These are phyloP conservation scores for Drosophila prostipennis DNA, from an alignment of 2,888 invertebrate genomes.

Conservation along the genomic window DNA sequence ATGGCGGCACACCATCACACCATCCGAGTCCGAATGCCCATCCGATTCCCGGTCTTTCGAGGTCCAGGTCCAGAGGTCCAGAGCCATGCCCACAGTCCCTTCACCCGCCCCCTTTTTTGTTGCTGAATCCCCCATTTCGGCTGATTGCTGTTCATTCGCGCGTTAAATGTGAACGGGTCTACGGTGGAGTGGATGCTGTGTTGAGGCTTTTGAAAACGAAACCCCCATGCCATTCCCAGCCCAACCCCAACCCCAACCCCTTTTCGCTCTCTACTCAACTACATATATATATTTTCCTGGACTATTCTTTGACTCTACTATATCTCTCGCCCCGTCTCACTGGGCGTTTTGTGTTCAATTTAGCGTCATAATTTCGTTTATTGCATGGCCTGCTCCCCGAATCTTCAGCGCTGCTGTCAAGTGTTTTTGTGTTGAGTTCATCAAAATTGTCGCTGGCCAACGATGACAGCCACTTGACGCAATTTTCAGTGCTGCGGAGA, in stretches of 20 bases:
- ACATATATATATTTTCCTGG: constrained; percentile 25
- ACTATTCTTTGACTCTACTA: constrained; percentile 45
- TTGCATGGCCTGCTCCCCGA: constrained; percentile 56
- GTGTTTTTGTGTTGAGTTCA: constrained; percentile 78
- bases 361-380: constrained; percentile 81
- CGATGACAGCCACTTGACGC: constrained; percentile 66
- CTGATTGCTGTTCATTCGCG: constrained; percentile 72
- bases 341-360: constrained; percentile 78
- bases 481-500: constrained; percentile 58
- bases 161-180: constrained; percentile 61
- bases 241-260: constrained; percentile 19
- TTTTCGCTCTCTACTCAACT: constrained; percentile 32
- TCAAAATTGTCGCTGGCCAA: constrained; percentile 74
- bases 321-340: constrained; percentile 47
- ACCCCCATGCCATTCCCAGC: constrained; percentile 22
- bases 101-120: constrained; percentile 30
- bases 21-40: constrained; percentile 20
- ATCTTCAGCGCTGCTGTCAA: constrained; percentile 64
- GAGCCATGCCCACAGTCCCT: constrained; percentile 56
- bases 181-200: constrained; percentile 10
- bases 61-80: constrained; percentile 10
- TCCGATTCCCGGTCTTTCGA: constrained; percentile 9
- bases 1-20: background rate
- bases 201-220: constrained; percentile 51
- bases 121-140: constrained; percentile 42